Evolutionary conservation across 2,888 invertebrate species (phyloP).

Genomic region (Agrilus biguttatus): DNA sequence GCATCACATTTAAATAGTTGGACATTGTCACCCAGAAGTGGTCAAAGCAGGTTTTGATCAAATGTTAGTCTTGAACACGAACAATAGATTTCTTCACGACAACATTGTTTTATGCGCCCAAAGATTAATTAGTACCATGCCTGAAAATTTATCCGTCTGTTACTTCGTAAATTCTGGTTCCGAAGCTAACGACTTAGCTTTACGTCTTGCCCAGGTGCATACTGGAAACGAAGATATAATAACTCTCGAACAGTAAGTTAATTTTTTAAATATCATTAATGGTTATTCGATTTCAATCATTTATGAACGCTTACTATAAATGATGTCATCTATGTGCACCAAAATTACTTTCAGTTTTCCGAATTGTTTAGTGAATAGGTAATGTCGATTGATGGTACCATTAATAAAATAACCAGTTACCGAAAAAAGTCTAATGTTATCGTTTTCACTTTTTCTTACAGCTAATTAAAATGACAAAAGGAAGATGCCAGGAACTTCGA

Average conservation of each 20-base stretch:
- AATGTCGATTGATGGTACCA: too few relatives aligned
- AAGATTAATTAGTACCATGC: constrained; percentile 68
- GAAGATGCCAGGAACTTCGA: constrained; percentile 1
- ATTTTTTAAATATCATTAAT: too few relatives aligned
- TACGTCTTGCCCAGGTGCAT: constrained; percentile 78
- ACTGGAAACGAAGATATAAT: constrained; percentile 83
- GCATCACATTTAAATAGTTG: constrained; percentile 50
- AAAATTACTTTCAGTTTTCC: too few relatives aligned
- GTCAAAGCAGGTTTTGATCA: constrained; percentile 82
- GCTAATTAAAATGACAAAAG: not conserved
- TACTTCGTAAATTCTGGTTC: constrained; percentile 98
- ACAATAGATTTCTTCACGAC: constrained; percentile 92
- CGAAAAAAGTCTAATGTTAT: constrained; percentile 3
- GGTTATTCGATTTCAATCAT: too few relatives aligned
- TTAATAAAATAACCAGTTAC: not conserved
- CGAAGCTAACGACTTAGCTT: constrained; percentile 94
- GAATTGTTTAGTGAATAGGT: too few relatives aligned
- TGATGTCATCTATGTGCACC: too few relatives aligned
- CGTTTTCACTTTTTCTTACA: constrained; percentile 7
- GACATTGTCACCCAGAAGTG: constrained; percentile 93
- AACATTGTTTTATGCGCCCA: constrained; percentile 85
- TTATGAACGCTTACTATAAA: too few relatives aligned
- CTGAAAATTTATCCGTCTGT: constrained; percentile 75
- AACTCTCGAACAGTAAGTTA: constrained; percentile 89
- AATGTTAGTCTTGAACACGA: constrained; percentile 84